Evolutionary conservation across 2,797 vertebrate species (phyloP), one percentile per base, ranked within the genome.

Genomic region (Netta rufina): DNA sequence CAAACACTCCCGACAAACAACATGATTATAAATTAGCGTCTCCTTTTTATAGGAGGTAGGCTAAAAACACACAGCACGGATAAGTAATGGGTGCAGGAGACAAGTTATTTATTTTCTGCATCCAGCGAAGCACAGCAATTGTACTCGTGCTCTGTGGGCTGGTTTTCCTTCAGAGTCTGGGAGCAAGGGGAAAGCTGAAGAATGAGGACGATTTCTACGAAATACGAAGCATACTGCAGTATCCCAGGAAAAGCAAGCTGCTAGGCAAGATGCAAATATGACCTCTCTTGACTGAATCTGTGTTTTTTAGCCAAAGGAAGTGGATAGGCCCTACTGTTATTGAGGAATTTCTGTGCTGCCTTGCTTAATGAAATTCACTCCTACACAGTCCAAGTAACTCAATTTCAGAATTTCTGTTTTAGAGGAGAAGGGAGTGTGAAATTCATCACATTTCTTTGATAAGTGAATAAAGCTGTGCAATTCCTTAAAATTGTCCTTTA

Each of bases 21-120:
- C 92, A 64, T 95, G 96, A 96, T 96, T 95, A 93, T 95, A 96
- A 97, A 97, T 97, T 93, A 95, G 81, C 87, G 94, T 2, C 47
- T 78, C 76, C 77, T 95, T 97, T 94, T 87, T 80, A 76, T 85
- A 77, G 80, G 84, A 91, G 56, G 67, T 84, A 96, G 72, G 72
- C 64, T 95, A 87, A 93, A 94, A 95, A 94, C 84, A 84, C 91
- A 66, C 74, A 93, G 93, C 53, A 47, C 83, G 62, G 74, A 92
- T 95, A 96, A 97, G 87, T 95, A 95, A 96, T 92, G 93, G 90
- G 66, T 90, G 76, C 56, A 57, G 71, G 65, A 92, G 84, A 95
- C 73, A 73, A 12, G 6, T 91, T 96, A 94, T 96, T 97, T 97
- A 90, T 97, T 95, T 89, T n/a, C 70, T 62, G 21, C 47, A 88